Percentiles rank a stretch among this genome's conserved stretches.
These are phyloP conservation scores for Formica aserva DNA, from an alignment of 2,888 invertebrate species.

Conservation along the genomic window DNA sequence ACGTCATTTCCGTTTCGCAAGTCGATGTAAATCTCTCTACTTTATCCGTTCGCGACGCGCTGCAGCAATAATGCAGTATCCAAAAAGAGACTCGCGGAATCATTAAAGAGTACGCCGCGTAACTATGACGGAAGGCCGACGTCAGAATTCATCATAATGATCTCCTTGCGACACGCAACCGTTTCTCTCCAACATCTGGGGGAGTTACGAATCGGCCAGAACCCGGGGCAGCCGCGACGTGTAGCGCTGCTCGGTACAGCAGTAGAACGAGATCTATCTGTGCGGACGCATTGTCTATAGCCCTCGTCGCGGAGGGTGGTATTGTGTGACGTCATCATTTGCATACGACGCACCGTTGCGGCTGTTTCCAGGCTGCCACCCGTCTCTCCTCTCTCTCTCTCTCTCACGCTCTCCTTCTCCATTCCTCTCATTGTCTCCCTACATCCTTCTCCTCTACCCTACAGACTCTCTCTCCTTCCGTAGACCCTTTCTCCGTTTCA, in stretches of 20 bases:
- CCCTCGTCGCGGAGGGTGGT: conserved; percentile 79
- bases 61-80: background rate
- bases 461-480: conserved; percentile 49
- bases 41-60: background rate
- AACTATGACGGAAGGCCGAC: conserved; percentile 1
- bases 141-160: conserved; percentile 48
- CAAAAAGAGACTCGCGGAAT: conserved; percentile 22
- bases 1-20: background rate
- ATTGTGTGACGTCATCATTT: conserved; percentile 85
- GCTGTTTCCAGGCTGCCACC: conserved; percentile 78
- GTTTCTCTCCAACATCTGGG: conserved; percentile 34
- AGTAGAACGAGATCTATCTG: conserved; percentile 79
- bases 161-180: conserved; percentile 49
- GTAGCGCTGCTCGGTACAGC: conserved; percentile 63
- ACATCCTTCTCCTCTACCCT: conserved; percentile 31
- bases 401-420: background rate
- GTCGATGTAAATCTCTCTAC: background rate
- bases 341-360: conserved; percentile 83
- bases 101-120: conserved; percentile 37
- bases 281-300: conserved; percentile 79
- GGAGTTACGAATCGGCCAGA: conserved; percentile 68
- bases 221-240: conserved; percentile 62
- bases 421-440: conserved; percentile 30
- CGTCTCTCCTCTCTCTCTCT: conserved; percentile 60
- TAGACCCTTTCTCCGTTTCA: conserved; percentile 60